Base-by-base conservation (phyloP, 1,140 invertebrate species). In the Magallana angulata region DNA sequence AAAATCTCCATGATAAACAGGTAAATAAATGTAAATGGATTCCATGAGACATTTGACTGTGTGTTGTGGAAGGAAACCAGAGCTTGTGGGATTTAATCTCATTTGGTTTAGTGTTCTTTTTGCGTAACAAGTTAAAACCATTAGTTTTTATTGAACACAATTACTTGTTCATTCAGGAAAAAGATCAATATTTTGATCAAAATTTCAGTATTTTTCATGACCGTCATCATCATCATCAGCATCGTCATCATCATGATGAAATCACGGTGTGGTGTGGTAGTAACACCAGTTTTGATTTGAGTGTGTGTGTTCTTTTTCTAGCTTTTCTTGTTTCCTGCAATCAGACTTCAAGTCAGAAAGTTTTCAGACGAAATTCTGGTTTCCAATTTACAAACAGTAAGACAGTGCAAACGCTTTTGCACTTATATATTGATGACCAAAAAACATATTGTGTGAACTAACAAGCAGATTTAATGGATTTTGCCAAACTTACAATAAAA, bases 1-100 rank as follows among this genome's bases (percentile, higher is more conserved):
- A 94, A 86, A 92, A 92, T 76, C 90, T 93, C n/a, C 93, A 94
- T 91, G 93, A 94, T 30, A 94, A 94, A 92, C 93, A 94, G 92
- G 94, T 94, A 60, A 82, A 56, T 48, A 8, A 12, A 82, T 82
- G 76, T 48, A 2, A 18, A 82, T 82, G 76, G 16, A 64, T 7
- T 68, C 8, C 24, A 76, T 30, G 12, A 30, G 24, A 30, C 24
- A 12, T 76, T 48, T 76, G 12, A 24, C 18, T 18, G 1, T 64
- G 60, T 30, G 68, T 76, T 36, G 68, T 76, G 24, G 24, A 76
- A 8, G 36, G 68, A 24, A 76, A 76, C 68, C 68, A 76, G 30
- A 76, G 68, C 68, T 76, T 76, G 68, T 36, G 48, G 68, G 68
- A 30, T 76, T 76, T 76, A 12, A 7, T 76, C 24, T 76, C 68